Percentiles rank a stretch among this genome's conserved stretches.
Evolutionary conservation across 2,113 vertebrate genomes (phyloP).

Genomic region (Tychaedon coryphoeus): DNA sequence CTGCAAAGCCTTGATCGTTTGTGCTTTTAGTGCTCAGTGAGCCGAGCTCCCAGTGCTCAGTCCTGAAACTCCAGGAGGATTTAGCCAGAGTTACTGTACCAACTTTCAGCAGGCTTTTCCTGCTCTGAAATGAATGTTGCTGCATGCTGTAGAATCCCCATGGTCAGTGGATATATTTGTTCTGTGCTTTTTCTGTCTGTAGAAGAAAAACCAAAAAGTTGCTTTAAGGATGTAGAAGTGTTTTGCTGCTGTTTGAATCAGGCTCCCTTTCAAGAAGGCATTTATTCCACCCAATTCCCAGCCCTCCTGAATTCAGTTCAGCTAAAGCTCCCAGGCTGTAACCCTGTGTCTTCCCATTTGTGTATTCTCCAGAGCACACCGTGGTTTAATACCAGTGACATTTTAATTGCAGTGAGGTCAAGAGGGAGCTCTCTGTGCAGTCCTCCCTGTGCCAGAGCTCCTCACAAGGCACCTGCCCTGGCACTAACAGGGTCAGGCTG

Average conservation of each 20-base stretch:
- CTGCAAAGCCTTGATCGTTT: neutral
- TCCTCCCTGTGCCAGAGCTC: neutral
- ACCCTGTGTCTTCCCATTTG: neutral
- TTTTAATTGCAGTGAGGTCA: conserved; percentile 16
- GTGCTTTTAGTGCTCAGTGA: neutral
- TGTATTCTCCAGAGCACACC: neutral
- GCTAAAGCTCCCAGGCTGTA: neutral
- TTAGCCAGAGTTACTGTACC: neutral
- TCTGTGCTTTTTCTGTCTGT: neutral
- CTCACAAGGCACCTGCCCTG: neutral
- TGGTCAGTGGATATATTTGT: neutral
- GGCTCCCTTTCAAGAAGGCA: neutral
- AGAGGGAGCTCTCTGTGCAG: neutral
- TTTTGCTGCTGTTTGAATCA: neutral
- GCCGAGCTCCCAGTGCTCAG: conserved; percentile 1
- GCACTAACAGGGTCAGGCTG: conserved; percentile 25
- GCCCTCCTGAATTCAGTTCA: neutral
- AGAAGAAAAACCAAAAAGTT: neutral
- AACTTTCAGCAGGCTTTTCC: neutral
- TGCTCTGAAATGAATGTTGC: neutral
- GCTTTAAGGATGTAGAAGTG: neutral
- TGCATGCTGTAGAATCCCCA: neutral
- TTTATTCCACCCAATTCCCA: neutral
- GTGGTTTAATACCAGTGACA: neutral
- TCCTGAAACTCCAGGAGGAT: neutral